These are phyloP conservation scores for Tenthredo amoena DNA, from an alignment of 2,888 invertebrate species.

Conservation along the genomic window DNA sequence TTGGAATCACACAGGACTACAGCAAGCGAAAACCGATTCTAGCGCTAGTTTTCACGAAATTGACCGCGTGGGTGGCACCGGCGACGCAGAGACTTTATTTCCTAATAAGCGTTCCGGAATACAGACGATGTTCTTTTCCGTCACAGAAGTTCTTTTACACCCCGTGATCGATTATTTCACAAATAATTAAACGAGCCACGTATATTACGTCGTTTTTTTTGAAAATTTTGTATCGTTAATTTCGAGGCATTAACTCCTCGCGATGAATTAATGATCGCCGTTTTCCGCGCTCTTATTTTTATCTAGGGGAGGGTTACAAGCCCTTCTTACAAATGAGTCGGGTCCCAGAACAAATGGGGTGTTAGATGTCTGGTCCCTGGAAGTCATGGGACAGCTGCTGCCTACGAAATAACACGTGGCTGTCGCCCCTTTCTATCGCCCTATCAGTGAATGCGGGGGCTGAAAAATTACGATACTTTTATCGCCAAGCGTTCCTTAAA, in stretches of 20 bases:
- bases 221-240: background rate
- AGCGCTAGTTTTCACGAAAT: constrained; percentile 57
- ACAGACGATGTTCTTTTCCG: background rate
- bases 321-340: constrained; percentile 67
- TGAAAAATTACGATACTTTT: constrained; percentile 70
- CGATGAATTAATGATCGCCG: constrained; percentile 45
- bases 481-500: constrained; percentile 60
- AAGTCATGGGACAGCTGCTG: constrained; percentile 60
- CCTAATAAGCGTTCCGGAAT: background rate
- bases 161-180: background rate
- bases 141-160: background rate
- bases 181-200: background rate
- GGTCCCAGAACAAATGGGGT: constrained; percentile 65
- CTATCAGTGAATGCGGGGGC: constrained; percentile 59
- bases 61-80: constrained; percentile 71
- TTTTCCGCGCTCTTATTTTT: constrained; percentile 62
- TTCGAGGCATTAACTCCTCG: background rate
- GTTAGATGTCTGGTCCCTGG: constrained; percentile 60
- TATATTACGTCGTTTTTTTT: background rate
- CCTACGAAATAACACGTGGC: constrained; percentile 59
- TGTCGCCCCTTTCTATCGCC: constrained; percentile 59
- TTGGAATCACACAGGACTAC: constrained; percentile 63
- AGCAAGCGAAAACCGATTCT: constrained; percentile 60
- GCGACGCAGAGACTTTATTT: background rate
- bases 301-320: constrained; percentile 60